These are phyloP conservation scores for Cremastobaeus sp. DNA, from an alignment of 2,888 invertebrate genomes.

Conservation along the genomic window DNA sequence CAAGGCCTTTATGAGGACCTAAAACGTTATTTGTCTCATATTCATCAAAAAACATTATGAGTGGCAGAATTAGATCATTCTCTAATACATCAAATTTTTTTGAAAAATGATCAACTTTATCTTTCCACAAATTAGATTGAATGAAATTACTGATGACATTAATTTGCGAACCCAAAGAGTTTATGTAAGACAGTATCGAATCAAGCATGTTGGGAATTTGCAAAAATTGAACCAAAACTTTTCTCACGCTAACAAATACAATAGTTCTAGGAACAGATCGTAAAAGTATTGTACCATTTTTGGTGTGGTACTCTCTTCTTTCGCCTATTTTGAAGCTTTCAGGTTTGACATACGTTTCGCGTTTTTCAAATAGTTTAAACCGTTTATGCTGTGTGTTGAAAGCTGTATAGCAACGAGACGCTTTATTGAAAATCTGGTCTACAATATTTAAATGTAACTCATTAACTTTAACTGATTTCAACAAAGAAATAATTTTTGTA, in stretches of 20 bases:
- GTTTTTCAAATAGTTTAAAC: neutral
- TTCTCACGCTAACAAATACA: slow-evolving; percentile 38
- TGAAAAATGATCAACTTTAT: too few species aligned
- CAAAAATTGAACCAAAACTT: slow-evolving; percentile 25
- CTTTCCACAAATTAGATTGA: neutral
- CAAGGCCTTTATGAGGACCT: slow-evolving; percentile 28
- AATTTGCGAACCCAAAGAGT: too few species aligned
- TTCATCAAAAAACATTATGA: slow-evolving; percentile 23
- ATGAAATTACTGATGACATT: too few species aligned
- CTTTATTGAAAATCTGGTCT: neutral
- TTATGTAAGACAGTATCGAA: too few species aligned
- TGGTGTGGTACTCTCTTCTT: neutral
- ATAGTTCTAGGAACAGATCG: slow-evolving; percentile 7
- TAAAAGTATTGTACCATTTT: neutral
- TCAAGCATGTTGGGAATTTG: neutral
- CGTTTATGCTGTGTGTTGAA: slow-evolving; percentile 2
- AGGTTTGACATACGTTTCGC: neutral
- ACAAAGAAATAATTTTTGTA: neutral
- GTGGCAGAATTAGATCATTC: slow-evolving; percentile 6
- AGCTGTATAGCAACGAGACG: neutral
- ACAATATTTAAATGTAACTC: neutral
- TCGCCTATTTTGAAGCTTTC: slow-evolving; percentile 4
- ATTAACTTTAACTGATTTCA: neutral
- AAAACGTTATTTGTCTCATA: slow-evolving; percentile 27
- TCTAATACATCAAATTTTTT: too few species aligned